Evolutionary conservation across 2,797 vertebrate species (phyloP).

Genomic region (Mormyrops boulengeri): DNA sequence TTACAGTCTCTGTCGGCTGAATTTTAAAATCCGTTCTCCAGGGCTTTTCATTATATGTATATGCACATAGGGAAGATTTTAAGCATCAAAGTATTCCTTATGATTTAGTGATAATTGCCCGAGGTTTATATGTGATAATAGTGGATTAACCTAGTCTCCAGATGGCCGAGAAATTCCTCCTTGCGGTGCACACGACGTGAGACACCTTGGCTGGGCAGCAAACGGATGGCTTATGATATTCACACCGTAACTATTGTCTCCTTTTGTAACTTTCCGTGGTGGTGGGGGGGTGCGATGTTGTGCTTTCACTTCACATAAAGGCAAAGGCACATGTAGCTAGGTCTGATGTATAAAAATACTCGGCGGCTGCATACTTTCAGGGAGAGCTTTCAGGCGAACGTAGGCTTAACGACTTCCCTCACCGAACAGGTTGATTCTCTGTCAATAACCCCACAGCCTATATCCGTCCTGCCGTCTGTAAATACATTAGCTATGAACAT

Average conservation of each 20-base stretch:
- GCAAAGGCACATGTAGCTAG: neutral
- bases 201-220: neutral
- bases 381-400: neutral
- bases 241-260: neutral
- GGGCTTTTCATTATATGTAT: neutral
- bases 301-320: neutral
- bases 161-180: neutral
- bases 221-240: neutral
- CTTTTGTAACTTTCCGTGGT: neutral
- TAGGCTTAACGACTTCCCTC: neutral
- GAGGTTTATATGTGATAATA: neutral
- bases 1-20: neutral
- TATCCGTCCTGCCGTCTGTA: neutral
- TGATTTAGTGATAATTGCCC: neutral
- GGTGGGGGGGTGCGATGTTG: neutral
- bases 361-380: neutral
- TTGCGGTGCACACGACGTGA: neutral
- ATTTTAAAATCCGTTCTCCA: neutral
- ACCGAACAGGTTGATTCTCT: neutral
- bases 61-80: neutral
- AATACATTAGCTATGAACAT: neutral
- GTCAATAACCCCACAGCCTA: neutral
- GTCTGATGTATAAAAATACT: neutral
- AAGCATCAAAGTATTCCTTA: conserved; percentile 1
- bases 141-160: neutral